Base-by-base conservation (phyloP, 2,113 vertebrate genomes). In the Chelonoidis abingdonii region DNA sequence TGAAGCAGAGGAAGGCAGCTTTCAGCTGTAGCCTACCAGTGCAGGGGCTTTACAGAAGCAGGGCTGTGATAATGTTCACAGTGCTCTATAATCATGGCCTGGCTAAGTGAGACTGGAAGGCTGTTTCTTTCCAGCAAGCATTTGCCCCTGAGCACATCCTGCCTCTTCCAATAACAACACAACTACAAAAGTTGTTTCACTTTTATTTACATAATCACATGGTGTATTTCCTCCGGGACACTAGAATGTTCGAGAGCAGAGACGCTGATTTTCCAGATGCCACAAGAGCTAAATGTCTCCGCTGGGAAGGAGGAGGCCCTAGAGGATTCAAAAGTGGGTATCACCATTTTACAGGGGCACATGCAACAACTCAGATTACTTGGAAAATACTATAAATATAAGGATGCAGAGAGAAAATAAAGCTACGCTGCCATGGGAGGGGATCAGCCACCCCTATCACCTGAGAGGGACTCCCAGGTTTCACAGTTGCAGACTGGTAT, bases 161-260 rank as follows among this genome's bases (percentile, higher is more conserved):
- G 0, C 0, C 56, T 56, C 52, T 47, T 52, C 62, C 92, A 97
- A 87, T 24, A 92, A 96, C 44, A 21, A 94, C 92, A 3, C 83
- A 65, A 82, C 65, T 75, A 12, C 53, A 5, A 81, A 24, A 89
- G 90, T 89, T 65, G 57, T 96, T 95, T 95, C 80, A 89, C 90
- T 93, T 97, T 97, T 97, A 97, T 97, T 97, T 96, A 97, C 94
- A 97, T 9, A 65, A 97, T 97, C 96, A 96, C 96, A 97, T 95
- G 89, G 96, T 95, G 96, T 89, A 0, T 96, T 97, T 97, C 90
- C 96, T 93, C 93, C 24, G 11, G 17, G 89, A 95, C 90, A 79
- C 81, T 41, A 90, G 90, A 89, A 93, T 0, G 2, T 82, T 91
- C 82, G 3, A 17, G 87, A 90, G 93, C 92, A 87, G 47, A 83